Percentiles rank a stretch among this genome's conserved stretches.
Evolutionary conservation across 2,113 vertebrate genomes (phyloP).

Genomic region (Actenoides hombroni): DNA sequence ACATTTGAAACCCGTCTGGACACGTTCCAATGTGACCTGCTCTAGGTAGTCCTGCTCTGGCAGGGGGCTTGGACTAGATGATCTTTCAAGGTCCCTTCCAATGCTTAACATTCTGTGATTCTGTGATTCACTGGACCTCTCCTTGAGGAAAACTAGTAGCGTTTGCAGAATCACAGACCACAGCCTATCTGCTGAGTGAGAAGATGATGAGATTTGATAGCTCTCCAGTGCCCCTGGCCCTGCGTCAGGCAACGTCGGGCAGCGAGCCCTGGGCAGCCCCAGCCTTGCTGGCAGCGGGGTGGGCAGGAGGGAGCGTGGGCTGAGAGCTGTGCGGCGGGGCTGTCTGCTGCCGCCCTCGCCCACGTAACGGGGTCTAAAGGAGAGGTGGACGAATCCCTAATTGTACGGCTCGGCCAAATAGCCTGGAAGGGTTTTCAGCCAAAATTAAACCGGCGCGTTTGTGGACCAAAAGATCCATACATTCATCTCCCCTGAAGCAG

Average conservation of each 20-base stretch:
- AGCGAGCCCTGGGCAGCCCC: not conserved
- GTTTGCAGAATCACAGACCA: not conserved
- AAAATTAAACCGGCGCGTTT: not conserved
- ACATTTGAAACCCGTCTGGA: no score
- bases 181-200: not conserved
- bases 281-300: not conserved
- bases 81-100: no score
- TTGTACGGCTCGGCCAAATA: not conserved
- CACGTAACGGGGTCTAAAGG: not conserved
- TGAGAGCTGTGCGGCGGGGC: rapidly evolving
- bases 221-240: not conserved
- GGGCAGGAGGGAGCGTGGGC: not conserved
- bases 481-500: not conserved
- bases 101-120: no score
- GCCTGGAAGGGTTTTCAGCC: not conserved
- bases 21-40: no score
- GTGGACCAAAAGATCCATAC: rapidly evolving
- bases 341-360: not conserved
- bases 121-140: not conserved
- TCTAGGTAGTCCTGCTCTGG: no score
- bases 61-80: no score
- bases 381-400: not conserved
- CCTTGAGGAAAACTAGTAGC: not conserved
- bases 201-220: not conserved
- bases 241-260: not conserved